Evolutionary conservation across 1,140 invertebrate genomes (phyloP).

Genomic region (Campodea augens): DNA sequence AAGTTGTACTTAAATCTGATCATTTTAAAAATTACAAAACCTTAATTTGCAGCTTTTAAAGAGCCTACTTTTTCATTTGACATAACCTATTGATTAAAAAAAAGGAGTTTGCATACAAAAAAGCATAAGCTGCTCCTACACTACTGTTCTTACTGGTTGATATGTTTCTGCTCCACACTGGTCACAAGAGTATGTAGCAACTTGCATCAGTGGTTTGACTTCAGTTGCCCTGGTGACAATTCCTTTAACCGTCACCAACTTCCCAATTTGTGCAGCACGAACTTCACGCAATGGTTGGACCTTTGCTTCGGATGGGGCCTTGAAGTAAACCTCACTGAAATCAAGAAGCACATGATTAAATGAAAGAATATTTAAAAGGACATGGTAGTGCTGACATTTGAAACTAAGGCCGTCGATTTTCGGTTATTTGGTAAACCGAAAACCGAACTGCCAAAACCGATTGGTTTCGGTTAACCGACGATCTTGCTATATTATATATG

Average conservation of each 20-base stretch:
- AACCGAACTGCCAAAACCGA: too few relatives aligned
- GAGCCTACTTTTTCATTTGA: too few relatives aligned
- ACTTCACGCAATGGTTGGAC: constrained; percentile 70
- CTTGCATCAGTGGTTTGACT: constrained; percentile 88
- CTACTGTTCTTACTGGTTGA: constrained; percentile 78
- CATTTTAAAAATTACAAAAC: too few relatives aligned
- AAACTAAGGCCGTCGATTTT: too few relatives aligned
- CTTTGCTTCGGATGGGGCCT: constrained; percentile 51
- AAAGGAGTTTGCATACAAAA: too few relatives aligned
- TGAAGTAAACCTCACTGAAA: constrained; percentile 90
- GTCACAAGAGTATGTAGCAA: constrained; percentile 97
- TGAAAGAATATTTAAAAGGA: neutral
- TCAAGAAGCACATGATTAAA: constrained; percentile 6
- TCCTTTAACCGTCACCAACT: constrained; percentile 79
- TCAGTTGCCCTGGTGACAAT: constrained; percentile 92
- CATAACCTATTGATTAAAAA: too few relatives aligned
- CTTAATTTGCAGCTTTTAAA: too few relatives aligned
- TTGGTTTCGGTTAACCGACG: too few relatives aligned
- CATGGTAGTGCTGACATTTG: neutral
- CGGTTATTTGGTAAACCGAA: too few relatives aligned
- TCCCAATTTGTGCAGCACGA: constrained; percentile 80
- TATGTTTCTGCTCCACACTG: constrained; percentile 96
- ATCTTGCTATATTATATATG: too few relatives aligned
- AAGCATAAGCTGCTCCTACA: too few relatives aligned
- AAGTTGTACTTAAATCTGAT: too few relatives aligned